phyloP scores from a whole-genome alignment of 1,140 invertebrate species.

The Conopomorpha cramerella region DNA sequence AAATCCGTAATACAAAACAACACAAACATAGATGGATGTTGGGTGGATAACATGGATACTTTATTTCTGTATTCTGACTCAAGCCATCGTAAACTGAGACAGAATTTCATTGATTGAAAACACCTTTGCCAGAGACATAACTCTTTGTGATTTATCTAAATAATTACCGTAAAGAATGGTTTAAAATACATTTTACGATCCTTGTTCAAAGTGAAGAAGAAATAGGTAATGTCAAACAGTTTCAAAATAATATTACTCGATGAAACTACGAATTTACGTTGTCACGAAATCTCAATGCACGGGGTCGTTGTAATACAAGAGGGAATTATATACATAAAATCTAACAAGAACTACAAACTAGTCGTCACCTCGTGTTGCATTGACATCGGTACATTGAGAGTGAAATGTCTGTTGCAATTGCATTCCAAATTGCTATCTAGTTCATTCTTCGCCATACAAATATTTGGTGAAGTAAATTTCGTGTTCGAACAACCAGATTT shows the following conservation, averaged over 20 bases:
- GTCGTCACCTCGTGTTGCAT: conserved; percentile 39
- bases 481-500: too few species aligned
- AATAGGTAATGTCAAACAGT: not conserved
- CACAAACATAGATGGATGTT: too few species aligned
- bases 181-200: too few species aligned
- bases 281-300: conserved; percentile 34
- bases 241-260: not conserved
- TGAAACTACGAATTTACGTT: conserved; percentile 3
- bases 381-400: conserved; percentile 39
- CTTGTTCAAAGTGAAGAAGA: too few species aligned
- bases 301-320: conserved; percentile 27
- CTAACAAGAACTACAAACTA: conserved; percentile 22
- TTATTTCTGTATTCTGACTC: too few species aligned
- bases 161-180: too few species aligned
- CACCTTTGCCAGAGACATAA: too few species aligned
- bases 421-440: conserved; percentile 34
- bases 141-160: too few species aligned
- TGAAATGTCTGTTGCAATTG: conserved; percentile 51
- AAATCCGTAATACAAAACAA: too few species aligned
- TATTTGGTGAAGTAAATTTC: conserved; percentile 46
- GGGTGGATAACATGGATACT: too few species aligned
- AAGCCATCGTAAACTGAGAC: too few species aligned
- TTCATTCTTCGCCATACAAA: conserved; percentile 38
- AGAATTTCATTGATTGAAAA: too few species aligned
- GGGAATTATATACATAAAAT: conserved; percentile 1